These are phyloP conservation scores for Gallinago media DNA, from an alignment of 2,113 vertebrate genomes.

Conservation along the genomic window DNA sequence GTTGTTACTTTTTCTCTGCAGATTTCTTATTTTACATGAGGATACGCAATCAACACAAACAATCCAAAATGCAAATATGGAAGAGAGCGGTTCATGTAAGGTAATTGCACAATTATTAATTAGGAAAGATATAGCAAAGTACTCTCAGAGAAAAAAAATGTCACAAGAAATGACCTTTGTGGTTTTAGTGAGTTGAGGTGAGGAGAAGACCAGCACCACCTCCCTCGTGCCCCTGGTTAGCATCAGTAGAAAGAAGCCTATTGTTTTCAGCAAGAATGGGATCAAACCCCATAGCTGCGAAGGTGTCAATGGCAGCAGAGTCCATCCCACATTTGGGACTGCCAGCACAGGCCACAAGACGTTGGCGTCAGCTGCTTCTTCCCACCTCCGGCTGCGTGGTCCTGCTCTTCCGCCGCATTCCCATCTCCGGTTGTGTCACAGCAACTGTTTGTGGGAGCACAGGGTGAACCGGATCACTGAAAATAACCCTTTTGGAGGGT, in stretches of 20 bases:
- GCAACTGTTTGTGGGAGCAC: slow-evolving; percentile 4
- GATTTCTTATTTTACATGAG: neutral
- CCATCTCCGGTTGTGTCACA: neutral
- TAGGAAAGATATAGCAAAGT: neutral
- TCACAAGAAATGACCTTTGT: accelerated
- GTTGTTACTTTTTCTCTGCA: neutral
- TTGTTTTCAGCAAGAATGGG: neutral
- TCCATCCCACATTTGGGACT: neutral
- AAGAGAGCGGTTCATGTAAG: neutral
- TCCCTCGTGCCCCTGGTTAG: neutral
- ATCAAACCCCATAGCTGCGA: neutral
- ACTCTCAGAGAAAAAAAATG: neutral
- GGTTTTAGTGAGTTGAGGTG: neutral
- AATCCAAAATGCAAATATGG: neutral
- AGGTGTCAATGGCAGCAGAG: neutral
- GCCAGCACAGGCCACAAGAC: accelerated
- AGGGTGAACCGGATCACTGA: neutral
- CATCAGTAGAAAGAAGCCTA: neutral
- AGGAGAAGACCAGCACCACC: neutral
- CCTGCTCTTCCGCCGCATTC: neutral
- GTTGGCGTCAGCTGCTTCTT: neutral
- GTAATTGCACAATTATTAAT: neutral
- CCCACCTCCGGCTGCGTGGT: slow-evolving; percentile 17
- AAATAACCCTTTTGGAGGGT: neutral
- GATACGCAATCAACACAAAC: neutral